A percentile compares a stretch with the other conserved stretches of the same genome.
Conservation (phyloP, 2,888 invertebrate genomes). For the Deilephila elpenor region DNA sequence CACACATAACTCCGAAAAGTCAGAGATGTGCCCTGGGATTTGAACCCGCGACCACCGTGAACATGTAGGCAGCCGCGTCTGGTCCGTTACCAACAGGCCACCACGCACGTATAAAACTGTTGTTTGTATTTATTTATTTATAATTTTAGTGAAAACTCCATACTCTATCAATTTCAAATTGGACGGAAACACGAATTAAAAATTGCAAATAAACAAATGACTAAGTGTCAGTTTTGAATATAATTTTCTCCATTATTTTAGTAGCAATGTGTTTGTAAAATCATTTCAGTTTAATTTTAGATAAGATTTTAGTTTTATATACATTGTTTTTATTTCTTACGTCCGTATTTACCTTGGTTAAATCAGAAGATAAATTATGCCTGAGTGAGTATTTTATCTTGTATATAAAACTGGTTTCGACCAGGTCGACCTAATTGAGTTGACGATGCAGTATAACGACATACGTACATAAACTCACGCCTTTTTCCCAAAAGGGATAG, state of each 20-base stretch:
- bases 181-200: constrained; percentile 30
- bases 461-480: too few relatives aligned
- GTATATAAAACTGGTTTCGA: not conserved
- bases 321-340: constrained; percentile 52
- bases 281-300: constrained; percentile 69
- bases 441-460: too few relatives aligned
- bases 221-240: constrained; percentile 1
- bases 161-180: constrained; percentile 36
- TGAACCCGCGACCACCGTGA: too few relatives aligned
- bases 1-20: too few relatives aligned
- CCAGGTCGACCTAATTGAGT: too few relatives aligned
- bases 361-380: constrained; percentile 69
- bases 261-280: constrained; percentile 78
- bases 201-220: constrained; percentile 14
- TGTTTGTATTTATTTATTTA: not conserved
- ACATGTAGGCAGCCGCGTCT: too few relatives aligned
- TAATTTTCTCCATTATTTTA: constrained; percentile 54
- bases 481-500: too few relatives aligned
- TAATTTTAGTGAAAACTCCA: constrained; percentile 12
- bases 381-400: constrained; percentile 67
- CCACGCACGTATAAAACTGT: too few relatives aligned
- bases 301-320: constrained; percentile 71
- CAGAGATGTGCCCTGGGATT: too few relatives aligned
- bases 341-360: constrained; percentile 50
- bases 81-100: too few relatives aligned